Evolutionary conservation across 2,888 invertebrate genomes (phyloP).

Genomic region (Epiblema foenella): DNA sequence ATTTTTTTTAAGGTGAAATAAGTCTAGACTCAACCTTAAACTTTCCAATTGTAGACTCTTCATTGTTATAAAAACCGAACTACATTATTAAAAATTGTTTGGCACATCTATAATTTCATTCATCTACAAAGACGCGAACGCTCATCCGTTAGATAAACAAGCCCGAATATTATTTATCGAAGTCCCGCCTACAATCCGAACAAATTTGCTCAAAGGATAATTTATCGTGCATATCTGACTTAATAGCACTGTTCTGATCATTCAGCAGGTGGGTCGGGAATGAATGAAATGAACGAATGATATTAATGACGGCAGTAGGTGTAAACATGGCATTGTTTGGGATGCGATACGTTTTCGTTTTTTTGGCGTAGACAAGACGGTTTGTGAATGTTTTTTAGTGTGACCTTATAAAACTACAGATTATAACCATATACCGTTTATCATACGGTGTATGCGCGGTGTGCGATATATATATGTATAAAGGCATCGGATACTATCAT

Average conservation of each 20-base stretch:
- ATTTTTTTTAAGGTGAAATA: too few relatives aligned
- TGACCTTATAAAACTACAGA: neutral
- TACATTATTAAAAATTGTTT: too few relatives aligned
- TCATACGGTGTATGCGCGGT: too few relatives aligned
- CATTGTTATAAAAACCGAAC: too few relatives aligned
- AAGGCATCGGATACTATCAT: too few relatives aligned
- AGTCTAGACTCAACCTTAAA: too few relatives aligned
- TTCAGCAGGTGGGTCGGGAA: constrained; percentile 53
- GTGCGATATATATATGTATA: too few relatives aligned
- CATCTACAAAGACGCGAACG: constrained; percentile 27
- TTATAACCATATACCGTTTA: too few relatives aligned
- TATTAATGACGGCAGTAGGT: constrained; percentile 68
- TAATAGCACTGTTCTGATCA: constrained; percentile 53
- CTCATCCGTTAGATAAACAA: constrained; percentile 36
- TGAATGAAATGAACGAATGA: constrained; percentile 55
- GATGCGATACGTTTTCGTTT: constrained; percentile 46
- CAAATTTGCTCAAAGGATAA: constrained; percentile 79
- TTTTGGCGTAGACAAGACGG: neutral
- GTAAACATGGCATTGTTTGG: constrained; percentile 76
- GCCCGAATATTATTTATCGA: constrained; percentile 51
- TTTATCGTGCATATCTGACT: constrained; percentile 70
- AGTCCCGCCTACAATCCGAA: constrained; percentile 76
- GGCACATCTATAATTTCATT: constrained; percentile 6
- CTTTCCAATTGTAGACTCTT: too few relatives aligned
- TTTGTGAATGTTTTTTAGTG: neutral